phyloP scores from a whole-genome alignment of 2,888 invertebrate species.

The Caenorhabditis sp. region DNA sequence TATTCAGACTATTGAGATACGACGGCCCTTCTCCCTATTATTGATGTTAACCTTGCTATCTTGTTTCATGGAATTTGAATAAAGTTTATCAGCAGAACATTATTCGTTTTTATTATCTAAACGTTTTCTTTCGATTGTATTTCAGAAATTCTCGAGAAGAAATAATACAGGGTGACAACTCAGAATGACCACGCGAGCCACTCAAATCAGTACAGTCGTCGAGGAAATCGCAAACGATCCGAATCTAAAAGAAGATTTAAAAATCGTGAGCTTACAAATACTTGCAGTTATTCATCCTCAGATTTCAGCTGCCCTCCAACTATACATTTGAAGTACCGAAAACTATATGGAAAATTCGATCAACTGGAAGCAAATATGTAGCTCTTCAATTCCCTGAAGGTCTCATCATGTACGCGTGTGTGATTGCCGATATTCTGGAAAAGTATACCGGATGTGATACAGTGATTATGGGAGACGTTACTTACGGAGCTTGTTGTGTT shows the following conservation, averaged over 20 bases:
- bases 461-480: slow-evolving; percentile 98
- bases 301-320: slow-evolving; percentile 92
- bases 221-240: slow-evolving; percentile 74
- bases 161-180: too few species aligned
- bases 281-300: too few species aligned
- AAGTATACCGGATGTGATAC: slow-evolving; percentile 87
- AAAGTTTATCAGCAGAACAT: neutral
- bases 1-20: neutral
- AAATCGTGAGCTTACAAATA: slow-evolving; percentile 72
- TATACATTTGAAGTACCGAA: slow-evolving; percentile 99
- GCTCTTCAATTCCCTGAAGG: slow-evolving; percentile 98
- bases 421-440: slow-evolving; percentile 94
- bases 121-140: slow-evolving; percentile 24
- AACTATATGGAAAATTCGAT: slow-evolving; percentile 95
- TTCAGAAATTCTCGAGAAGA: neutral
- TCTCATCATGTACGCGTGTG: slow-evolving; percentile 92
- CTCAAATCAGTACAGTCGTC: slow-evolving; percentile 71
- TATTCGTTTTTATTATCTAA: neutral
- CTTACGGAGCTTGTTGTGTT: slow-evolving; percentile 98
- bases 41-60: neutral
- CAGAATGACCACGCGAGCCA: slow-evolving; percentile 37
- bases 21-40: neutral
- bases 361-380: slow-evolving; percentile 91
- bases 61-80: slow-evolving; percentile 15
- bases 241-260: slow-evolving; percentile 74